Percentiles rank a stretch among this genome's conserved stretches.
Conservation (phyloP, 1,140 invertebrate genomes). For the Latrodectus geometricus region DNA sequence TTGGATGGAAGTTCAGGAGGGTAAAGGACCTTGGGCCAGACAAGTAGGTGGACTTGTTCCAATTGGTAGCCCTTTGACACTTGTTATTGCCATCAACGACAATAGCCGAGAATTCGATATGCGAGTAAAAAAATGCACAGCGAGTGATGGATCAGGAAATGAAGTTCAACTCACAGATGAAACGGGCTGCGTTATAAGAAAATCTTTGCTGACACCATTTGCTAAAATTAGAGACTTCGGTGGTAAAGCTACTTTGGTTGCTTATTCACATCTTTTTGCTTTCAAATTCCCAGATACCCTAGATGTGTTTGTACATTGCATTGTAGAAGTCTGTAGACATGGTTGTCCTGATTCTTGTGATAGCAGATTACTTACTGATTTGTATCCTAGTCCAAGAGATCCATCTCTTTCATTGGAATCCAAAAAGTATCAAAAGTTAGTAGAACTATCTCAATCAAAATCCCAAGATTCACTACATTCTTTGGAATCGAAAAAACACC, state of each 20-base stretch:
- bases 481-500: slow-evolving; percentile 25
- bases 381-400: not conserved
- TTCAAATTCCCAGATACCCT: slow-evolving; percentile 91
- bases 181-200: slow-evolving; percentile 81
- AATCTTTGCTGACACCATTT: slow-evolving; percentile 84
- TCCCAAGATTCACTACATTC: not conserved
- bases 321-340: slow-evolving; percentile 83
- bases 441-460: not conserved
- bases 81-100: slow-evolving; percentile 84
- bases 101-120: slow-evolving; percentile 79
- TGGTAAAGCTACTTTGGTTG: slow-evolving; percentile 82
- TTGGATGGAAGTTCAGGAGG: slow-evolving; percentile 81
- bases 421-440: slow-evolving; percentile 2
- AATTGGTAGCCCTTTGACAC: slow-evolving; percentile 85
- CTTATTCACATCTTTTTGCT: slow-evolving; percentile 84
- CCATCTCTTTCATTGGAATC: not conserved
- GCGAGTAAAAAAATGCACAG: slow-evolving; percentile 79
- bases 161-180: slow-evolving; percentile 78
- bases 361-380: not conserved
- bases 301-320: slow-evolving; percentile 86
- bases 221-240: slow-evolving; percentile 81
- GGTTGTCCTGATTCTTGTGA: slow-evolving; percentile 60
- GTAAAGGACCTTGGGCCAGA: slow-evolving; percentile 81
- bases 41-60: slow-evolving; percentile 82
- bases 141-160: slow-evolving; percentile 76